These are phyloP conservation scores for Sarcophaga bullata DNA, from an alignment of 1,140 invertebrate species.

Conservation along the genomic window DNA sequence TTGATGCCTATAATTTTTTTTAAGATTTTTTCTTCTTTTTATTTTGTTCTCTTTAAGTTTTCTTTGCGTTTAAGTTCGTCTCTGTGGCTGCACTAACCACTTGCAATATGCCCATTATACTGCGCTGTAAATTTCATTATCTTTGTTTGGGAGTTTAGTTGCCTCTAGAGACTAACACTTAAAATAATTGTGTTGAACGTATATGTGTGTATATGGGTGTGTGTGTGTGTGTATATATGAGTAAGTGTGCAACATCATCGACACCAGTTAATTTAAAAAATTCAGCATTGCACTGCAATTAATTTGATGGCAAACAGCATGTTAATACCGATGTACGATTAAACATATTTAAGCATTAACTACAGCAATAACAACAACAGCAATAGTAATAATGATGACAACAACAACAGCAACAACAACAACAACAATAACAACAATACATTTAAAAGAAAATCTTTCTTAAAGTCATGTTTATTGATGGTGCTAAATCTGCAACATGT, in stretches of 20 bases:
- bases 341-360: slow-evolving; percentile 23
- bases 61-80: background rate
- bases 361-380: background rate
- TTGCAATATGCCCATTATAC: background rate
- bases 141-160: too few relatives aligned
- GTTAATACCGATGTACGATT: slow-evolving; percentile 26
- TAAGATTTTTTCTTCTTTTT: background rate
- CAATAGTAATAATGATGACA: background rate
- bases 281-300: slow-evolving; percentile 2
- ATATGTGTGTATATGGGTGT: too few relatives aligned
- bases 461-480: slow-evolving; percentile 24
- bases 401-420: background rate
- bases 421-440: background rate
- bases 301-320: slow-evolving; percentile 21
- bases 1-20: background rate
- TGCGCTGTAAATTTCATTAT: too few relatives aligned
- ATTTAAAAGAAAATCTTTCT: background rate
- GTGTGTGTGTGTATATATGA: background rate
- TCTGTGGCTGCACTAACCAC: background rate
- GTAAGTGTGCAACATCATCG: slow-evolving; percentile 4
- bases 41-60: background rate
- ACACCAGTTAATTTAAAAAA: slow-evolving; percentile 22
- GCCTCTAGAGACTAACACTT: too few relatives aligned
- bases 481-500: slow-evolving; percentile 23
- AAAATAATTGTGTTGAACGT: too few relatives aligned